phyloP scores from a whole-genome alignment of 2,888 invertebrate genomes.

The Apotomis turbidana region DNA sequence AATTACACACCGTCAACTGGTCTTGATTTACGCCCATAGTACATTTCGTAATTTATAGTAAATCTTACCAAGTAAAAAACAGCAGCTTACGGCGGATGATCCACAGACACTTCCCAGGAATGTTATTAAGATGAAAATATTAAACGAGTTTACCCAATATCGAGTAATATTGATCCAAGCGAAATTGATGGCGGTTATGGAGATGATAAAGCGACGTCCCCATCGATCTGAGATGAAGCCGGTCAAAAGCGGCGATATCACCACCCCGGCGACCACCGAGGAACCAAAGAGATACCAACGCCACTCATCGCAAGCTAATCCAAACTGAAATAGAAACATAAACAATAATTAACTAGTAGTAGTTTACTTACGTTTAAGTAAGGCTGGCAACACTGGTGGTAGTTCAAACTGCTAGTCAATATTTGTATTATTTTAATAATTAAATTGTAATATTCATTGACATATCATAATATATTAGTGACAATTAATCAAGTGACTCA shows the following conservation, averaged over 20 bases:
- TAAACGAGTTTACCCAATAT: constrained; percentile 76
- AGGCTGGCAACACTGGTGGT: no score
- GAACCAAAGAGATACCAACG: constrained; percentile 86
- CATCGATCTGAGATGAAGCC: constrained; percentile 86
- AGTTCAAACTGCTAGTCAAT: no score
- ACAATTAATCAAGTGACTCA: no score
- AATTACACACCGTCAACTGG: no score
- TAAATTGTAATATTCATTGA: no score
- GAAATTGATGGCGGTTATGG: constrained; percentile 74
- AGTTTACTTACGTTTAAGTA: no score
- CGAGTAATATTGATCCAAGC: constrained; percentile 83
- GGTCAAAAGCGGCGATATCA: constrained; percentile 83
- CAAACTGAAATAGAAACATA: constrained; percentile 67
- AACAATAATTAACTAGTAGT: no score
- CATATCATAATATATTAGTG: no score
- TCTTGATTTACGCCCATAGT: no score
- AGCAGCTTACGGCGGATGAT: neutral
- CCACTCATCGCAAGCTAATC: constrained; percentile 84
- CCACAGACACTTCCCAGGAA: constrained; percentile 84
- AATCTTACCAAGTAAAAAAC: neutral
- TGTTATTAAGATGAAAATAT: constrained; percentile 84
- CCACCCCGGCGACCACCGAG: constrained; percentile 84
- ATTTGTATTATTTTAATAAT: no score
- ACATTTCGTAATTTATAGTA: neutral
- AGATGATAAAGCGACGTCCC: constrained; percentile 76